Conservation (phyloP, 1,140 invertebrate species). For the Scylla paramamosain region DNA sequence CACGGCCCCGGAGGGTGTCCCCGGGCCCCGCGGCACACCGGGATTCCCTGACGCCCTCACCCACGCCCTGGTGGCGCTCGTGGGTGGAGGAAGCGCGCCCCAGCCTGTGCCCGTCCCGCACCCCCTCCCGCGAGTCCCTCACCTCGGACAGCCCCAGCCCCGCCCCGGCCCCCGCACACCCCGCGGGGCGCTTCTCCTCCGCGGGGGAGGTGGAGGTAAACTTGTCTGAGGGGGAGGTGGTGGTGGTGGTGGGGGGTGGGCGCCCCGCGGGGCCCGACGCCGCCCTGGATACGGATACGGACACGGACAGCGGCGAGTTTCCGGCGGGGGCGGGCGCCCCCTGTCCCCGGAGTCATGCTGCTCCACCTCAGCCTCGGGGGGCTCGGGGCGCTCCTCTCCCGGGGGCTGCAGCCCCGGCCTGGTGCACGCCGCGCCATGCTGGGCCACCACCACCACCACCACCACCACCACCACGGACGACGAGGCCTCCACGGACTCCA, state of each 20-base stretch:
- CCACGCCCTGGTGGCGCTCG: constrained; percentile 49
- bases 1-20: constrained; percentile 45
- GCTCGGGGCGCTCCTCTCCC: neutral
- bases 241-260: neutral
- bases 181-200: neutral
- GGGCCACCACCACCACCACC: constrained; percentile 57
- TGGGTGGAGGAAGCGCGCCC: constrained; percentile 32
- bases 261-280: neutral
- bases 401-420: neutral
- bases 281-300: neutral
- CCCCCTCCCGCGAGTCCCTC: constrained; percentile 50
- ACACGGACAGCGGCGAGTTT: constrained; percentile 47
- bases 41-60: constrained; percentile 51
- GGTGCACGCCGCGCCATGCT: constrained; percentile 62
- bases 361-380: constrained; percentile 22
- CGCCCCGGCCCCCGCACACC: constrained; percentile 46
- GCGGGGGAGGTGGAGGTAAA: constrained; percentile 52
- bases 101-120: neutral
- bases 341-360: constrained; percentile 42
- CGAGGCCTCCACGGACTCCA: constrained; percentile 50
- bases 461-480: constrained; percentile 59
- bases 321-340: neutral
- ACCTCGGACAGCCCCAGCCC: constrained; percentile 39
- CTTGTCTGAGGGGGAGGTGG: constrained; percentile 63
- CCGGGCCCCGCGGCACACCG: constrained; percentile 15